Conservation (phyloP, 2,888 invertebrate genomes). For the Sisyra terminalis region DNA sequence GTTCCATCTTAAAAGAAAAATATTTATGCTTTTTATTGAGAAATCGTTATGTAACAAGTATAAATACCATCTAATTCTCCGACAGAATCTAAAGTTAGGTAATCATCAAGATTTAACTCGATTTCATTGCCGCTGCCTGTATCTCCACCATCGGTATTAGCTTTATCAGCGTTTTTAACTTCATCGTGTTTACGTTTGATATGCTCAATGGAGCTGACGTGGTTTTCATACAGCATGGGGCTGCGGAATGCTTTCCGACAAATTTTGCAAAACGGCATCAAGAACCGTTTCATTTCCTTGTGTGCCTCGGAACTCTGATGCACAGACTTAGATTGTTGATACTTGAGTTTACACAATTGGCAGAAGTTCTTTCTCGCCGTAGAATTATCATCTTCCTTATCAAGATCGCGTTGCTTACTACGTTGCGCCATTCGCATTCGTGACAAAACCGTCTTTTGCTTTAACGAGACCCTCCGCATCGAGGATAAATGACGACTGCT, state of each 20-base stretch:
- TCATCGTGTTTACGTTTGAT: slow-evolving; percentile 47
- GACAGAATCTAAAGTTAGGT: slow-evolving; percentile 77
- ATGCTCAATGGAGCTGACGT: slow-evolving; percentile 66
- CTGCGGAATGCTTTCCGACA: slow-evolving; percentile 66
- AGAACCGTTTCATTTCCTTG: slow-evolving; percentile 69
- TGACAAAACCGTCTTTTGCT: slow-evolving; percentile 54
- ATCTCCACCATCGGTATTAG: slow-evolving; percentile 30
- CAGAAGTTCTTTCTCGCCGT: slow-evolving; percentile 26
- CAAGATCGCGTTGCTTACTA: slow-evolving; percentile 61
- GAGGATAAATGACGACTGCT: slow-evolving; percentile 53
- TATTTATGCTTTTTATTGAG: slow-evolving; percentile 1
- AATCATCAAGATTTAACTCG: slow-evolving; percentile 65
- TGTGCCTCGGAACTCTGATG: slow-evolving; percentile 69
- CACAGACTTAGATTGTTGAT: slow-evolving; percentile 39
- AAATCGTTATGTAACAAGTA: slow-evolving; percentile 11
- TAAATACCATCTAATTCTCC: slow-evolving; percentile 62
- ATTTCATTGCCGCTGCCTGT: slow-evolving; percentile 40
- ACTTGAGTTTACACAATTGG: slow-evolving; percentile 27
- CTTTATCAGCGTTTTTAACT: slow-evolving; percentile 17
- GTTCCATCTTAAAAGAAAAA: slow-evolving; percentile 24
- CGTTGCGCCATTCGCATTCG: slow-evolving; percentile 69
- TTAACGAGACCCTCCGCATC: slow-evolving; percentile 56
- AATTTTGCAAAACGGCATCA: slow-evolving; percentile 65
- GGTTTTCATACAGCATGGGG: slow-evolving; percentile 72
- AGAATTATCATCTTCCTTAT: slow-evolving; percentile 44